Evolutionary conservation across 2,113 vertebrate species (phyloP).

Genomic region (Kryptolebias marmoratus): DNA sequence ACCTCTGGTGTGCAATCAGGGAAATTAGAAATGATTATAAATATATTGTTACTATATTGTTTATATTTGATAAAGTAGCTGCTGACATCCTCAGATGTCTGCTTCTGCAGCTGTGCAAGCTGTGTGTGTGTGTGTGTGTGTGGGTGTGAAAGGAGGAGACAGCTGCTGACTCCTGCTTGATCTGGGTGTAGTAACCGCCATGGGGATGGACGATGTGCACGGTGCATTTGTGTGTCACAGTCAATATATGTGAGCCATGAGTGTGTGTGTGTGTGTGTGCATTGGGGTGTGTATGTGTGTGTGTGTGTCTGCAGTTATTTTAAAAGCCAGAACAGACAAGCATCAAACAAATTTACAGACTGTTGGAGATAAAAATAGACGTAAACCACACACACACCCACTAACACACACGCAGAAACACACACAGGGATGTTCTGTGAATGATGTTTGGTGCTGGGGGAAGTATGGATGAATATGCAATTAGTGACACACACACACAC

Average conservation of each 20-base stretch:
- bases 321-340: slow-evolving; percentile 46
- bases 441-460: slow-evolving; percentile 18
- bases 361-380: slow-evolving; percentile 51
- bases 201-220: slow-evolving; percentile 7
- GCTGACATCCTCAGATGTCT: slow-evolving; percentile 41
- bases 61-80: slow-evolving; percentile 25
- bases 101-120: slow-evolving; percentile 9
- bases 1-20: not conserved
- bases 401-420: slow-evolving; percentile 8
- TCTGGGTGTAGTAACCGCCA: slow-evolving; percentile 26
- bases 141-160: slow-evolving; percentile 54
- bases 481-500: slow-evolving; percentile 48
- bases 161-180: slow-evolving; percentile 66
- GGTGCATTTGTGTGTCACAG: not conserved
- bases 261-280: slow-evolving; percentile 8
- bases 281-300: not conserved
- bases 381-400: slow-evolving; percentile 10
- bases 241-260: slow-evolving; percentile 3
- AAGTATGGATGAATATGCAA: slow-evolving; percentile 52
- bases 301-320: slow-evolving; percentile 40
- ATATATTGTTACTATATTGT: slow-evolving; percentile 10
- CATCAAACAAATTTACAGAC: slow-evolving; percentile 36
- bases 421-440: not conserved
- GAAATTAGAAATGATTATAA: not conserved
- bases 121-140: slow-evolving; percentile 28